phyloP scores from a whole-genome alignment of 2,797 vertebrate species.

The Huso huso region DNA sequence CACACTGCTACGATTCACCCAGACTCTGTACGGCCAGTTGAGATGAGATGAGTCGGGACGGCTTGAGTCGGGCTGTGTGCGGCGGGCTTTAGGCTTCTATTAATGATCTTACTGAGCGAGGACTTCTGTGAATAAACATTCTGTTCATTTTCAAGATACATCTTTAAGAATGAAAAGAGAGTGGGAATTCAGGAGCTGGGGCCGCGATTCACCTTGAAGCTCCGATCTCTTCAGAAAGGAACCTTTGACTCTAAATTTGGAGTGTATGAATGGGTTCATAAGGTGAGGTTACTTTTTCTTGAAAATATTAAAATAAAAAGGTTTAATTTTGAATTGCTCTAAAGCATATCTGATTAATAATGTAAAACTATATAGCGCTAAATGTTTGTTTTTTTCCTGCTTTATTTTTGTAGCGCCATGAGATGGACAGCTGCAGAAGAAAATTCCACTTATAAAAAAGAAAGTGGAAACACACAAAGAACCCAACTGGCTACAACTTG shows the following conservation, averaged over 20 bases:
- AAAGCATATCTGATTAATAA: background rate
- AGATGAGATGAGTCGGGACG: too few species aligned
- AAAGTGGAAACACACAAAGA: background rate
- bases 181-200: slow-evolving; percentile 97
- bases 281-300: slow-evolving; percentile 58
- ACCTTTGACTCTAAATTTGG: slow-evolving; percentile 97
- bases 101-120: background rate
- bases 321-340: background rate
- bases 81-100: background rate
- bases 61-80: too few species aligned
- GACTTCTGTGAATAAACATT: background rate
- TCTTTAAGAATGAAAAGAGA: slow-evolving; percentile 94
- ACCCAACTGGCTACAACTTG: background rate
- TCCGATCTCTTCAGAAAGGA: slow-evolving; percentile 93
- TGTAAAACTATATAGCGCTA: background rate
- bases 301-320: background rate
- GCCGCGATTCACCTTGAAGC: slow-evolving; percentile 92
- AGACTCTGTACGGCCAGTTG: too few species aligned
- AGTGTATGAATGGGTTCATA: slow-evolving; percentile 96
- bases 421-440: slow-evolving; percentile 91
- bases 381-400: background rate
- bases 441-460: slow-evolving; percentile 84
- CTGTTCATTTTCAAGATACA: slow-evolving; percentile 66
- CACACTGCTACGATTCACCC: too few species aligned
- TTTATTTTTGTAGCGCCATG: slow-evolving; percentile 76